Conservation (phyloP, 2,888 invertebrate species). For the Autographa gamma region DNA sequence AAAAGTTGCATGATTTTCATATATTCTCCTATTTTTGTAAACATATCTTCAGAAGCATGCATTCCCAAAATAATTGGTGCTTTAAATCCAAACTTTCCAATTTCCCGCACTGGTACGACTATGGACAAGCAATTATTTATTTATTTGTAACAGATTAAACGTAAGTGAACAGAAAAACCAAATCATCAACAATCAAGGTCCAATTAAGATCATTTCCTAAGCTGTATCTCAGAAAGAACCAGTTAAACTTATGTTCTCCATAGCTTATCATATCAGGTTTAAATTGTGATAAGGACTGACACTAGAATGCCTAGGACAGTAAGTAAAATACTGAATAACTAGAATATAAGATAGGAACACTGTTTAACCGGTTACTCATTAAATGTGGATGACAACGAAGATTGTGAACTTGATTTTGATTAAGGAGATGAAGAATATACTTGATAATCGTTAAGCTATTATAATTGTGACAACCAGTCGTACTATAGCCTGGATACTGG, state of each 20-base stretch:
- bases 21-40: too few relatives aligned
- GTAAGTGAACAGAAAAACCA: not conserved
- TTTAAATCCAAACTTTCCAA: too few relatives aligned
- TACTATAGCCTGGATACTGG: too few relatives aligned
- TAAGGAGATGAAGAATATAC: not conserved
- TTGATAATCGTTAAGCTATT: too few relatives aligned
- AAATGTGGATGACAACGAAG: not conserved
- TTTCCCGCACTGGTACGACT: too few relatives aligned
- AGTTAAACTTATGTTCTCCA: conserved; percentile 28
- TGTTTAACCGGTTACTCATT: not conserved
- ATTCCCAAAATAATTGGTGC: too few relatives aligned
- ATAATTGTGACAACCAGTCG: too few relatives aligned
- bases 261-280: conserved; percentile 46
- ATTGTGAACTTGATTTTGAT: not conserved
- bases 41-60: too few relatives aligned
- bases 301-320: conserved; percentile 9
- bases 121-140: too few relatives aligned
- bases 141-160: not conserved
- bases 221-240: conserved; percentile 17
- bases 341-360: not conserved
- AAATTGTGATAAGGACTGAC: conserved; percentile 19
- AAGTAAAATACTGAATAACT: not conserved
- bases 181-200: not conserved
- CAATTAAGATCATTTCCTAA: conserved; percentile 42
- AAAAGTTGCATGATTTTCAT: too few relatives aligned